Conservation (phyloP, 2,113 vertebrate species). For the Pyrgilauda ruficollis region DNA sequence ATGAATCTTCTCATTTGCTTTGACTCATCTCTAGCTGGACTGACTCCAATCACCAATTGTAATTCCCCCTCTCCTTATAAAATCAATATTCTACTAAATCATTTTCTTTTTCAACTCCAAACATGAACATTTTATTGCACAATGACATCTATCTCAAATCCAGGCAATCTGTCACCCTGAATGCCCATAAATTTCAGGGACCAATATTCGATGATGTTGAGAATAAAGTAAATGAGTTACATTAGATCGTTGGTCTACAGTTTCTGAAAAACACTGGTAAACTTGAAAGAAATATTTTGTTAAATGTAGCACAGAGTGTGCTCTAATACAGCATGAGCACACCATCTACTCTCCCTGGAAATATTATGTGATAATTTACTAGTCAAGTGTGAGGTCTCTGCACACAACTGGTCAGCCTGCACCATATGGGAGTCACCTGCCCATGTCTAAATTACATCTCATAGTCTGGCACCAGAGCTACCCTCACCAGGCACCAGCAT, state of each 20-base stretch:
- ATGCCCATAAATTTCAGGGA: background rate
- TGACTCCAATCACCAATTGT: background rate
- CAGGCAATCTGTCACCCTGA: background rate
- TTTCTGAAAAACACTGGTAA: background rate
- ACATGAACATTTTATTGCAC: background rate
- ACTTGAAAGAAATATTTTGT: background rate
- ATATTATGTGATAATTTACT: background rate
- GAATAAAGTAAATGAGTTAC: background rate
- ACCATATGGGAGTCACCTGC: background rate
- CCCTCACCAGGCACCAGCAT: background rate
- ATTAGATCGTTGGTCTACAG: background rate
- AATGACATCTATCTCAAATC: background rate
- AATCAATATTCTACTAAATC: conserved; percentile 44
- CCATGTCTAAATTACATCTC: background rate
- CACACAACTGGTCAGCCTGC: accelerated
- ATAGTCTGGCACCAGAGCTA: background rate
- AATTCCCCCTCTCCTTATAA: background rate
- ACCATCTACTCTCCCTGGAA: background rate
- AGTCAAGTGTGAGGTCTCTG: background rate
- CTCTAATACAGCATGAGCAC: background rate
- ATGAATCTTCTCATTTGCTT: conserved; percentile 24
- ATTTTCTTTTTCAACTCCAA: background rate
- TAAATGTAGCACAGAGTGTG: background rate
- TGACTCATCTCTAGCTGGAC: conserved; percentile 41
- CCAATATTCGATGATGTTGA: background rate